A percentile compares a stretch with the other conserved stretches of the same genome.
phyloP scores from a whole-genome alignment of 2,888 invertebrate species.

The Bimastos eiseni region DNA sequence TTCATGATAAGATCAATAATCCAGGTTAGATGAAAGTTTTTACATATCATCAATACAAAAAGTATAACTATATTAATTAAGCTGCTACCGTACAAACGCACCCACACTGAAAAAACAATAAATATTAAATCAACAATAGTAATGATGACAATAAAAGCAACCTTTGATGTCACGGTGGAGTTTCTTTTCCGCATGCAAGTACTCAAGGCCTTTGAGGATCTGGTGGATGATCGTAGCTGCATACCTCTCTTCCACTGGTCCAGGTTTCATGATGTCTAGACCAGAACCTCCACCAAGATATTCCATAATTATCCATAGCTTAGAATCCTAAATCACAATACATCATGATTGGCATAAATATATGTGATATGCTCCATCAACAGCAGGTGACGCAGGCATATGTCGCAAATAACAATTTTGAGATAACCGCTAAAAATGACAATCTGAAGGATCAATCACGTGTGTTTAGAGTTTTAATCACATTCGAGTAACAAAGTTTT shows the following conservation, averaged over 20 bases:
- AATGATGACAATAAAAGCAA: slow-evolving; percentile 50
- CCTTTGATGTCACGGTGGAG: slow-evolving; percentile 97
- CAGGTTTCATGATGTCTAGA: slow-evolving; percentile 97
- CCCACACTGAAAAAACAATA: neutral
- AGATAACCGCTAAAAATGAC: too few species aligned
- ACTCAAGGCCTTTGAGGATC: slow-evolving; percentile 96
- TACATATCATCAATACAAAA: too few species aligned
- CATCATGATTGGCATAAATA: neutral
- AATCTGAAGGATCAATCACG: too few species aligned
- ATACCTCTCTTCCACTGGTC: slow-evolving; percentile 97
- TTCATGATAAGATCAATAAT: too few species aligned
- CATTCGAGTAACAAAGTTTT: too few species aligned
- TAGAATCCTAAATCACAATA: slow-evolving; percentile 79
- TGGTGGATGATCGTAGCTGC: slow-evolving; percentile 97
- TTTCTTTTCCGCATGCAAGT: slow-evolving; percentile 96
- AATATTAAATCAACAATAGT: neutral
- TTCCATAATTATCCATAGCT: slow-evolving; percentile 97
- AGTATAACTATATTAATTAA: too few species aligned
- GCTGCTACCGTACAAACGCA: too few species aligned
- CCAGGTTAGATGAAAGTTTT: too few species aligned
- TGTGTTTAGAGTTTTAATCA: too few species aligned
- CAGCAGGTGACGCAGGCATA: too few species aligned
- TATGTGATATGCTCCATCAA: neutral
- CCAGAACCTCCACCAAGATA: slow-evolving; percentile 99
- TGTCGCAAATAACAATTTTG: too few species aligned